phyloP scores from a whole-genome alignment of 2,113 vertebrate genomes.

The Lagopus leucura region DNA sequence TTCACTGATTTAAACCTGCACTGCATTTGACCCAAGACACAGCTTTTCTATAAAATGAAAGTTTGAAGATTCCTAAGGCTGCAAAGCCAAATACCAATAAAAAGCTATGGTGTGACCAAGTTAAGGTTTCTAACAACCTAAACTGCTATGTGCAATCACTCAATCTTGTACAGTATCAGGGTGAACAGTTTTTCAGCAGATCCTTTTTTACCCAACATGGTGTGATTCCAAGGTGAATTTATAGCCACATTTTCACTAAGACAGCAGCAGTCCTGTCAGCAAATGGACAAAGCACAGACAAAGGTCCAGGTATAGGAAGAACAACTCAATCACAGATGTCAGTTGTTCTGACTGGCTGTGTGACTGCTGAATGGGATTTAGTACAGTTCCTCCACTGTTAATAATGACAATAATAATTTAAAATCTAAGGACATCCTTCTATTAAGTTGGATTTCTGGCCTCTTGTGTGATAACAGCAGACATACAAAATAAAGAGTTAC shows the following conservation, averaged over 20 bases:
- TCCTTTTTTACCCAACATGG: background rate
- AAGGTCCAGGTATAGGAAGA: background rate
- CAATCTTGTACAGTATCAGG: background rate
- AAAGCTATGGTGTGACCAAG: background rate
- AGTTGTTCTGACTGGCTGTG: accelerated
- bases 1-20: conserved; percentile 23
- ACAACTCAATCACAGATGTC: background rate
- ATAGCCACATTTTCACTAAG: background rate
- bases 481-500: background rate
- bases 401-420: background rate
- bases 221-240: background rate
- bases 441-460: background rate
- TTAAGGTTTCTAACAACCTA: background rate
- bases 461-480: background rate
- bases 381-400: too few relatives aligned
- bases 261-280: background rate
- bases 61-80: conserved; percentile 15
- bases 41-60: background rate
- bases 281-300: background rate
- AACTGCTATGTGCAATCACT: background rate
- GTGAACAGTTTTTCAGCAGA: background rate
- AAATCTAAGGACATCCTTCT: background rate
- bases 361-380: too few relatives aligned
- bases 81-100: conserved; percentile 23
- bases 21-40: background rate